phyloP scores from a whole-genome alignment of 2,797 vertebrate species.

The Lithobates pipiens region DNA sequence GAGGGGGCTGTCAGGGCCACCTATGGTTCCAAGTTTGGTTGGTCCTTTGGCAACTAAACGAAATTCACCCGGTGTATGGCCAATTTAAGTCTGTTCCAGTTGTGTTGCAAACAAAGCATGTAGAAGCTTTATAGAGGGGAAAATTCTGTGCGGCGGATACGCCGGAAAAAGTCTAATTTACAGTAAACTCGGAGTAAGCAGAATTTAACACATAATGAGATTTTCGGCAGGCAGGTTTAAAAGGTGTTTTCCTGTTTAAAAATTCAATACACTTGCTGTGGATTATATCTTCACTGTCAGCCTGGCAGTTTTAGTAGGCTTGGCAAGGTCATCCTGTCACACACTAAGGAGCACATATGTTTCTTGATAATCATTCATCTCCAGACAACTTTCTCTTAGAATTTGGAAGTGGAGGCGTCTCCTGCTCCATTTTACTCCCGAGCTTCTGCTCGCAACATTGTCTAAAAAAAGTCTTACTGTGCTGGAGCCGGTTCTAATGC shows the following conservation, averaged over 20 bases:
- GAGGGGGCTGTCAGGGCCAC: too few species aligned
- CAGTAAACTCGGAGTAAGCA: conserved; percentile 36
- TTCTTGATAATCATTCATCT: conserved; percentile 56
- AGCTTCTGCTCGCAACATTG: neutral
- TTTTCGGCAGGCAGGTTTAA: conserved; percentile 50
- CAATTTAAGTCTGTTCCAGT: neutral
- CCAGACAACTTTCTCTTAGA: conserved; percentile 30
- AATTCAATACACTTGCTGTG: conserved; percentile 42
- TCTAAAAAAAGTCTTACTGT: neutral
- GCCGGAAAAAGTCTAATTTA: conserved; percentile 35
- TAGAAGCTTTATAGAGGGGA: conserved; percentile 14
- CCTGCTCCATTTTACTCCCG: neutral
- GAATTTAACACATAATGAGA: conserved; percentile 53
- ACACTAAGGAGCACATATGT: conserved; percentile 60
- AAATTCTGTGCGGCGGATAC: neutral
- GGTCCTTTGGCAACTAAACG: too few species aligned
- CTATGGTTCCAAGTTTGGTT: too few species aligned
- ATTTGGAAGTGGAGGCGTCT: neutral
- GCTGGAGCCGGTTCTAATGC: neutral
- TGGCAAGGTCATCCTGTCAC: conserved; percentile 55
- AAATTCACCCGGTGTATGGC: too few species aligned
- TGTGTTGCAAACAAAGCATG: conserved; percentile 15
- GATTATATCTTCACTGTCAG: conserved; percentile 53
- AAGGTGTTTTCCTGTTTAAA: conserved; percentile 56
- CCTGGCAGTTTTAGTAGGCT: conserved; percentile 49